These are phyloP conservation scores for Drosophila athabasca DNA, from an alignment of 1,140 invertebrate genomes.

Conservation along the genomic window DNA sequence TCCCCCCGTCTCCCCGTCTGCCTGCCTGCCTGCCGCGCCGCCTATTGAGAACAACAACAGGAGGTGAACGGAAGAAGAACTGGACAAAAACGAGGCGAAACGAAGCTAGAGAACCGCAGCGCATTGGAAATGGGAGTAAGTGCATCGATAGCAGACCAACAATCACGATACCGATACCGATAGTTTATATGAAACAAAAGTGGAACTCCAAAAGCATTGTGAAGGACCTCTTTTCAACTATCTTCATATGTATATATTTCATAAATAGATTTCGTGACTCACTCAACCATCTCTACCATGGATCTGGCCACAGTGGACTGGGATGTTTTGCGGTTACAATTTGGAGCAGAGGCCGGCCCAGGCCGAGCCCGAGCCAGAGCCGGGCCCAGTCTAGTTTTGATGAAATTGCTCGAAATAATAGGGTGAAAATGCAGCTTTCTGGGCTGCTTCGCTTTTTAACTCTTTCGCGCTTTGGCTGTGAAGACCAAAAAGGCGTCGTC, in stretches of 20 bases:
- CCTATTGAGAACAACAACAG: constrained; percentile 57
- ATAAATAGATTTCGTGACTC: constrained; percentile 4
- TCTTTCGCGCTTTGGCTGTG: constrained; percentile 74
- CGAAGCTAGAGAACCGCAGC: constrained; percentile 44
- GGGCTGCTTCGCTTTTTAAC: constrained; percentile 62
- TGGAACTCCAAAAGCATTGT: no score
- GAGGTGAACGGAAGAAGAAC: constrained; percentile 29
- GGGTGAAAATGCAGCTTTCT: constrained; percentile 71
- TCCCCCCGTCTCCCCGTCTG: no score
- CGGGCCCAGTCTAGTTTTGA: constrained; percentile 75
- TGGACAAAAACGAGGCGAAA: constrained; percentile 41
- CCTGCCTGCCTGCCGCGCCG: constrained; percentile 37
- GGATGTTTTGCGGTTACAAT: constrained; percentile 70
- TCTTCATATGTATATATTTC: not conserved
- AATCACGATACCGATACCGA: no score
- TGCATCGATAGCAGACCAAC: no score
- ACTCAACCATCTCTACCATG: constrained; percentile 17
- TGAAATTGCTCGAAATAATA: constrained; percentile 81
- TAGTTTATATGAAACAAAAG: no score
- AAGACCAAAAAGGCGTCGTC: constrained; percentile 72
- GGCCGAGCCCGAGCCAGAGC: not conserved
- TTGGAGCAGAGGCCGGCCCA: constrained; percentile 55
- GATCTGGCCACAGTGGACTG: constrained; percentile 35
- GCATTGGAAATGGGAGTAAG: constrained; percentile 15
- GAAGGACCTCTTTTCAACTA: not conserved